Base-by-base conservation (phyloP, 2,888 invertebrate species). In the Taenaris catops region DNA sequence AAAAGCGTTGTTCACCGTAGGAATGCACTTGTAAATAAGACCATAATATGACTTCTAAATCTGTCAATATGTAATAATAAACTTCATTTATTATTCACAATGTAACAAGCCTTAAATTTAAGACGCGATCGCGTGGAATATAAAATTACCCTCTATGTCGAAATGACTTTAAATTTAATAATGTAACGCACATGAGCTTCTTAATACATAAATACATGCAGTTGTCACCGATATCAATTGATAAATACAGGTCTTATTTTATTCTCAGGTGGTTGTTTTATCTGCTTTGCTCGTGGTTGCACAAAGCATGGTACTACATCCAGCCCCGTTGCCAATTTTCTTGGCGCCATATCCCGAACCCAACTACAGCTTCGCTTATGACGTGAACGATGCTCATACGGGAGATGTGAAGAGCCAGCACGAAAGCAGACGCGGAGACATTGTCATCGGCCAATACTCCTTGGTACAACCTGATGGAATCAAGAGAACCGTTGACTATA, bases 331-430 rank as follows among this genome's bases (percentile, higher is more conserved):
- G 6, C 53, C 57, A 4, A 34, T 54, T 21, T 48, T 51, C 38
- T 36, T 54, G 7, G 48, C 41, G 3, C 51, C 38, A 1, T 50
- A 51, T 18, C 50, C 47, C 2, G 50, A 53, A 23, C 54, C 55
- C 1, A 51, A 48, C 28, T 90, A 90, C 60, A 79, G 80, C 49
- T 90, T 86, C 48, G 80, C 86, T 1, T 90, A 90, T 45, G 83
- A 88, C 27, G 87, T 90, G 9, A 87, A 88, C 45, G 88, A 89
- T 41, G 63, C 63, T 1, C 62, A 78, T 11, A 88, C 89, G 0
- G 89, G 89, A 7, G 89, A 90, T 47, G 62, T 80, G 21, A 89
- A 89, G 48, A 86, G 69, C 46, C 89, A 89, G 45, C 78, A 79
- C 0, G 89, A 89, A 51, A 74, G 67, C 34, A 68, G 88, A 21